Conservation (phyloP, 2,888 invertebrate genomes). For the Campoletis raptor region DNA sequence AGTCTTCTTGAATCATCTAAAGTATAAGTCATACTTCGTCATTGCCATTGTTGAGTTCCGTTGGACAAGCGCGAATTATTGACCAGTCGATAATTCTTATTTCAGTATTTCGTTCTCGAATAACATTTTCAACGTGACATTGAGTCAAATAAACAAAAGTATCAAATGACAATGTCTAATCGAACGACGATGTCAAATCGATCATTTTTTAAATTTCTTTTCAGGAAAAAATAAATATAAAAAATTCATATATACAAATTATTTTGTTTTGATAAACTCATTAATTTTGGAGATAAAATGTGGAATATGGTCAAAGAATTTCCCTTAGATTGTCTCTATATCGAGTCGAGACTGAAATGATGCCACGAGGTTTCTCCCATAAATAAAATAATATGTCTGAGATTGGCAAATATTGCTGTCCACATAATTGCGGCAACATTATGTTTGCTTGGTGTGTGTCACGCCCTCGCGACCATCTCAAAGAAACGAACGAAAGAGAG, state of each 20-base stretch:
- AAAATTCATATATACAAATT: not conserved
- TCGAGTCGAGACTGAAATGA: not conserved
- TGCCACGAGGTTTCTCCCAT: conserved; percentile 5
- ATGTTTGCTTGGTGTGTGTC: conserved; percentile 48
- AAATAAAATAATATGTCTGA: conserved; percentile 11
- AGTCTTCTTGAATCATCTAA: conserved; percentile 72
- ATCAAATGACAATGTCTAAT: too few relatives aligned
- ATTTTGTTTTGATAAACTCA: not conserved
- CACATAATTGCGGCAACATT: conserved; percentile 16
- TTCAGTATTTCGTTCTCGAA: not conserved
- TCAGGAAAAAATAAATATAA: not conserved
- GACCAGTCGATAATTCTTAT: conserved; percentile 30
- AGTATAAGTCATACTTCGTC: conserved; percentile 70
- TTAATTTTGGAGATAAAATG: not conserved
- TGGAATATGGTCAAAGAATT: not conserved
- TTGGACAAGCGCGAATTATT: conserved; percentile 26
- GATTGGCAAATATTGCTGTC: conserved; percentile 48
- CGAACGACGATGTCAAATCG: not conserved
- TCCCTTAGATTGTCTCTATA: not conserved
- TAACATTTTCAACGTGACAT: not conserved
- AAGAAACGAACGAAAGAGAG: conserved; percentile 52
- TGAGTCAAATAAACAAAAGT: not conserved
- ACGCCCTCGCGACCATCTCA: conserved; percentile 65
- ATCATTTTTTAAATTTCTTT: not conserved
- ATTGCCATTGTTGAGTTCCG: conserved; percentile 24